Conservation (phyloP, 2,888 invertebrate genomes). For the Sesamia inferens region DNA sequence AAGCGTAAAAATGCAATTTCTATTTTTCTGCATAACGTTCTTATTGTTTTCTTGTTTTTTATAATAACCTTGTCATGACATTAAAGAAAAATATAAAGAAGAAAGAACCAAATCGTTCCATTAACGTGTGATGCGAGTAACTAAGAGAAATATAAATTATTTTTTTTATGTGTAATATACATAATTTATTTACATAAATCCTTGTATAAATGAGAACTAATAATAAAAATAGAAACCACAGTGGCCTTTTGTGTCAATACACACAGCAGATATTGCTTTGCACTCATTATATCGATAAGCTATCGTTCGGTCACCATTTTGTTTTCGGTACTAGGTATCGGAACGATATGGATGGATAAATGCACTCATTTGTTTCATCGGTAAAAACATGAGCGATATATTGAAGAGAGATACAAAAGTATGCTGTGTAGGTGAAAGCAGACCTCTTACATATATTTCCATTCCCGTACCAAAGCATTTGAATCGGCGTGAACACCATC, state of each 20-base stretch:
- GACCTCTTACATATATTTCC: not conserved
- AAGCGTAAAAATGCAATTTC: too few species aligned
- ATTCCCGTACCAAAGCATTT: not conserved
- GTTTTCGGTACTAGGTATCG: constrained; percentile 42
- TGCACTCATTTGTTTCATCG: constrained; percentile 29
- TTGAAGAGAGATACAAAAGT: not conserved
- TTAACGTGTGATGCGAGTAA: too few species aligned
- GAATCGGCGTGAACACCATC: not conserved
- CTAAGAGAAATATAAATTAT: too few species aligned
- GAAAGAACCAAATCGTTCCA: too few species aligned
- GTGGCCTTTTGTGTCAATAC: constrained; percentile 26
- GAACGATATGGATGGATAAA: constrained; percentile 30
- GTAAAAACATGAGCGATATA: not conserved
- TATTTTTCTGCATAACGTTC: too few species aligned
- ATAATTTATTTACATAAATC: constrained; percentile 17
- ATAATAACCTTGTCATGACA: too few species aligned
- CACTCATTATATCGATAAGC: constrained; percentile 39
- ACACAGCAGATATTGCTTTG: constrained; percentile 29
- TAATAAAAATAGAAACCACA: constrained; percentile 4
- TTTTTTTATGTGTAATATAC: constrained; percentile 1
- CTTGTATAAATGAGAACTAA: not conserved
- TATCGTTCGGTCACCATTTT: constrained; percentile 41
- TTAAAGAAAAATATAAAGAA: too few species aligned
- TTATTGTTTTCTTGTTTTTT: too few species aligned
- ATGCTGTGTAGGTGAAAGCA: not conserved